Evolutionary conservation across 1,140 invertebrate species (phyloP), one percentile per base, ranked within the genome.

Genomic region (Octopus bimaculoides): DNA sequence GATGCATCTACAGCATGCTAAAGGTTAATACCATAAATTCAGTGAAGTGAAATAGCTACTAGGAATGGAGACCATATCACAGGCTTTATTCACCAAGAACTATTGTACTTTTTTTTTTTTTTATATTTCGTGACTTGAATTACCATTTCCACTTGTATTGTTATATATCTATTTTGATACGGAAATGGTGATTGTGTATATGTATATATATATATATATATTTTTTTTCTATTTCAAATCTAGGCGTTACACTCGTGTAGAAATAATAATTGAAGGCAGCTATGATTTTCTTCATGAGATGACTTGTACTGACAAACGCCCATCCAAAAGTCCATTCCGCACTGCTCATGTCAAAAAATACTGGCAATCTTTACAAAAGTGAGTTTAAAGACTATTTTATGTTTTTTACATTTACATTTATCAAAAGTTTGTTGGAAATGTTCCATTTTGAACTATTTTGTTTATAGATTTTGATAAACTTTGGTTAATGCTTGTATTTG

Each of bases 221-320:
- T n/a, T n/a, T 14, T 41, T 61, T 80, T 8, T 77, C 1, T 53
- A 71, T 69, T 77, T 74, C 55, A 75, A 14, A 69, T 56, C 4
- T 82, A 88, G 87, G 56, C 77, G 76, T 41, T 61, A 81, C 26
- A 88, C 85, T 14, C 85, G 87, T 78, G 85, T 86, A 78, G 90
- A 91, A 83, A 86, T 89, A 74, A 79, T 86, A 78, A 83, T 90
- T 88, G 81, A 88, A 92, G 94, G 93, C 5, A 93, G 93, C 4
- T 95, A 96, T 86, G 94, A 95, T 85, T 95, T 95, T 90, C 89
- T 95, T 20, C 94, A 95, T 86, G 95, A 96, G 85, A 93, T 95
- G 26, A 94, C 93, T 3, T 95, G 94, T 87, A 87, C 93, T 92
- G 52, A 94, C 94, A 82, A 93, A 93, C 82, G 92, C 92, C 69